Evolutionary conservation across 2,797 vertebrate species (phyloP).

Genomic region (Champsocephalus gunnari): DNA sequence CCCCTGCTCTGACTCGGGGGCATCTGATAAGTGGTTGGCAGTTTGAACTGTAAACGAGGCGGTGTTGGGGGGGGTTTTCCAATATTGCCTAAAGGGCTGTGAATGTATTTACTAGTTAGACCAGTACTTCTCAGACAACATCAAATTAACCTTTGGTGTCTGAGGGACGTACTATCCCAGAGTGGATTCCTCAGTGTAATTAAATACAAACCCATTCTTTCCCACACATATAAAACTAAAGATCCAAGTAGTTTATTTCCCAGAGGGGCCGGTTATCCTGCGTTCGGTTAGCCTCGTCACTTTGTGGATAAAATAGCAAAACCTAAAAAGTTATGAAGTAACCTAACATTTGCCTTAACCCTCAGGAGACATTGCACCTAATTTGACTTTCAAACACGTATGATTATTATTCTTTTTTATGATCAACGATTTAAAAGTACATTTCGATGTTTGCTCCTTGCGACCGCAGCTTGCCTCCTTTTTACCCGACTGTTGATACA

Average conservation of each 20-base stretch:
- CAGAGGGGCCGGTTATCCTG: too few relatives aligned
- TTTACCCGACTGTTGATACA: too few relatives aligned
- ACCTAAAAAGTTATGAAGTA: too few relatives aligned
- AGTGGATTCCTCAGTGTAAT: neutral
- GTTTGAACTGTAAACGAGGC: slow-evolving; percentile 37
- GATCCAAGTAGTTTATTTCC: neutral
- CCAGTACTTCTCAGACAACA: slow-evolving; percentile 20
- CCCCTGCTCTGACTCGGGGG: slow-evolving; percentile 19
- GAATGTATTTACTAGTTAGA: slow-evolving; percentile 28
- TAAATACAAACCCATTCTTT: neutral
- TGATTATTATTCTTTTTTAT: too few relatives aligned
- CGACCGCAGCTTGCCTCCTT: too few relatives aligned
- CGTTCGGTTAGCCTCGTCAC: too few relatives aligned
- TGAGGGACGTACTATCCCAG: neutral
- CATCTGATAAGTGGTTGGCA: slow-evolving; percentile 47
- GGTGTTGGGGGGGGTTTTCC: slow-evolving; percentile 23
- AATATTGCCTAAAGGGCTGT: slow-evolving; percentile 7
- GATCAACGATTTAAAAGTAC: too few relatives aligned
- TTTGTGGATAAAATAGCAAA: too few relatives aligned
- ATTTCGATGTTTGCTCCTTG: too few relatives aligned
- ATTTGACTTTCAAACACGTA: too few relatives aligned
- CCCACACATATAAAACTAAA: neutral
- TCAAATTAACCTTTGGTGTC: neutral
- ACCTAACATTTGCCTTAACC: too few relatives aligned
- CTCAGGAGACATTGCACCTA: too few relatives aligned